Base-by-base conservation (phyloP, 2,888 invertebrate species). In the Scelioninae gen. 2 region DNA sequence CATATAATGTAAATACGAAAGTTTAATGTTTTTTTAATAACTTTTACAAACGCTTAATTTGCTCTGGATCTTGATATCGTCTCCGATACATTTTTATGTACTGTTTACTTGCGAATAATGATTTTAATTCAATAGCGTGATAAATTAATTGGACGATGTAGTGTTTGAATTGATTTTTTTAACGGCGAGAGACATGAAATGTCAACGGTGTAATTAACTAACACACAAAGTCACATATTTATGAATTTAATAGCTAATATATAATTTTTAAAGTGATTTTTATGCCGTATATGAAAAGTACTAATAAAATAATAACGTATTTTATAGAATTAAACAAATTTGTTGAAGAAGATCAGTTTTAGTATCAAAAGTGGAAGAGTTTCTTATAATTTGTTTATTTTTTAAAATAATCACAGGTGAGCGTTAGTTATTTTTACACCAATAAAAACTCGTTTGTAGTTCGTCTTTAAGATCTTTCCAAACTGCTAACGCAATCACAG, bases 401-500 rank as follows among this genome's bases (percentile, higher is more conserved):
- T 57, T 35, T 28, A 45, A 31, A 57, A 33, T 52, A 45, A 58
- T 58, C 28, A 69, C 15, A 53, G 43, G 41, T 10, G 43, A 43
- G 10, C 2, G 11, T 57, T 48, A 52, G 11, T 46, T 50, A 55
- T 50, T 50, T 41, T 11, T 19, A 13, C 6, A 45, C 35, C 55
- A 72, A 60, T 65, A 45, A 48, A 61, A 58, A 61, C 33, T 58
- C 35, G 13, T 65, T 28, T 48, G 37, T 48, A 75, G 70, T 73
- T 75, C 75, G 55, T 64, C 73, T 75, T 75, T 73, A 73, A 75
- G 70, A 64, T 73, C 69, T 68, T 71, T 73, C 52, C 70, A 68
- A 75, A 73, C 73, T 75, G 50, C 63, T 73, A 75, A 75, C 75
- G 70, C 55, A 75, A 75, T 75, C 68, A 73, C 63, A 53, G 67